Evolutionary conservation across 1,140 invertebrate species (phyloP).

Genomic region (Andrena cerasifolii): DNA sequence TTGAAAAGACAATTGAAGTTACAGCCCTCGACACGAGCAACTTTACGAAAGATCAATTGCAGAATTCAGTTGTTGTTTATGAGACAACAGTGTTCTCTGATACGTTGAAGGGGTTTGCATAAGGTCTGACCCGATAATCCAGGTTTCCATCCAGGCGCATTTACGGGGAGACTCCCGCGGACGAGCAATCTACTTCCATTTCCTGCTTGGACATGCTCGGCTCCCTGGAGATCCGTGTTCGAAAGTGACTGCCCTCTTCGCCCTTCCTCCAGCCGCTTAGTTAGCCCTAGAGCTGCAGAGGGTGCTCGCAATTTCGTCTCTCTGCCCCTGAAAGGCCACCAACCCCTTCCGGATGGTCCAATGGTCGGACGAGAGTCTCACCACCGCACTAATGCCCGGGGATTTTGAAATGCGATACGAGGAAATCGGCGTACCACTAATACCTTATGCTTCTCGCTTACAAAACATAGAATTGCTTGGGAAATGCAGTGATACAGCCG

Average conservation of each 20-base stretch:
- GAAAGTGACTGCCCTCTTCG: constrained; percentile 55
- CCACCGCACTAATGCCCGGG: constrained; percentile 48
- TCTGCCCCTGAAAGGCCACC: constrained; percentile 27
- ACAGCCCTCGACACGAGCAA: too few species aligned
- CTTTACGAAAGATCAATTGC: too few species aligned
- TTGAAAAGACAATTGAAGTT: not conserved
- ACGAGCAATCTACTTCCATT: constrained; percentile 52
- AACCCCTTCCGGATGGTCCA: constrained; percentile 29
- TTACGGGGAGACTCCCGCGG: constrained; percentile 41
- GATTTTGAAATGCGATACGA: constrained; percentile 68
- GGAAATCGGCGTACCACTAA: constrained; percentile 56
- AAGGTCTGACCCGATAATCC: constrained; percentile 35
- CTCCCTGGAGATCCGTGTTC: constrained; percentile 34
- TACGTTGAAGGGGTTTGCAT: constrained; percentile 18
- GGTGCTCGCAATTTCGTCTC: constrained; percentile 50
- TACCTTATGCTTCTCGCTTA: constrained; percentile 25
- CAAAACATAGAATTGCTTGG: constrained; percentile 12
- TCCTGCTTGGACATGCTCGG: constrained; percentile 31
- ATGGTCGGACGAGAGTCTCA: constrained; percentile 40
- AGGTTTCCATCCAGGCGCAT: constrained; percentile 9
- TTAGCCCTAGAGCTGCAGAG: constrained; percentile 47
- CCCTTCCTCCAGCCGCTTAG: constrained; percentile 54
- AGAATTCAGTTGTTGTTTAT: too few species aligned
- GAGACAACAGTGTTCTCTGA: not conserved
- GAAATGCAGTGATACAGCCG: constrained; percentile 2